Percentiles rank a stretch among this genome's conserved stretches.
Conservation (phyloP, 2,797 vertebrate genomes). For the Rhyacichthys aspro region DNA sequence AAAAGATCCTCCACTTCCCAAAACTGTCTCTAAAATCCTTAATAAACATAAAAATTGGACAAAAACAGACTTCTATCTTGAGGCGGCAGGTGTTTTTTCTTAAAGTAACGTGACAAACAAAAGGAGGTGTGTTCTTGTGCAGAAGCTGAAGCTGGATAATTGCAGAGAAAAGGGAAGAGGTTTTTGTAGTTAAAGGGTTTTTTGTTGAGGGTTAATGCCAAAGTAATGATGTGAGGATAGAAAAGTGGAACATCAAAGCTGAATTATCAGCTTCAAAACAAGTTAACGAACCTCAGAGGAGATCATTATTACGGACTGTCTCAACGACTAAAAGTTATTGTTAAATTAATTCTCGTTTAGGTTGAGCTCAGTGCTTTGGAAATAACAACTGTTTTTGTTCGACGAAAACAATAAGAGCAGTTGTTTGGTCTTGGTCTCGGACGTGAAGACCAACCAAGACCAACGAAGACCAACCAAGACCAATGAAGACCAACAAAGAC, state of each 20-base stretch:
- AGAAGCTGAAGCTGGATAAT: slow-evolving; percentile 62
- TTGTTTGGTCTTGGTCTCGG: too few relatives aligned
- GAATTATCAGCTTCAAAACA: slow-evolving; percentile 31
- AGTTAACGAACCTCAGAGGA: too few relatives aligned
- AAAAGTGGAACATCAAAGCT: slow-evolving; percentile 38
- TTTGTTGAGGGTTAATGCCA: slow-evolving; percentile 50
- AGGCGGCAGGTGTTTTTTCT: slow-evolving; percentile 8
- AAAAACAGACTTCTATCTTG: slow-evolving; percentile 1
- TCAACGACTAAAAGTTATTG: too few relatives aligned
- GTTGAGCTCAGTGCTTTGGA: too few relatives aligned
- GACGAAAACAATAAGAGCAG: too few relatives aligned
- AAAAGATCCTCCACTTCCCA: slow-evolving; percentile 13
- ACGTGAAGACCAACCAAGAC: too few relatives aligned
- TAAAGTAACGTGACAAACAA: slow-evolving; percentile 45
- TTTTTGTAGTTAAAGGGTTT: slow-evolving; percentile 28
- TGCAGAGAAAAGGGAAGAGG: slow-evolving; percentile 39
- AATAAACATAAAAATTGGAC: not conserved
- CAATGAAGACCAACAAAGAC: too few relatives aligned
- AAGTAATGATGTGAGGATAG: slow-evolving; percentile 50
- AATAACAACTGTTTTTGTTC: too few relatives aligned
- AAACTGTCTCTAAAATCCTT: not conserved
- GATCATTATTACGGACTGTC: too few relatives aligned
- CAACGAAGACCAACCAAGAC: too few relatives aligned
- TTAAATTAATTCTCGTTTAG: too few relatives aligned
- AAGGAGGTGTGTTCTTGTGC: slow-evolving; percentile 57